Conservation (phyloP, 1,140 invertebrate species). For the Caerostris darwini region DNA sequence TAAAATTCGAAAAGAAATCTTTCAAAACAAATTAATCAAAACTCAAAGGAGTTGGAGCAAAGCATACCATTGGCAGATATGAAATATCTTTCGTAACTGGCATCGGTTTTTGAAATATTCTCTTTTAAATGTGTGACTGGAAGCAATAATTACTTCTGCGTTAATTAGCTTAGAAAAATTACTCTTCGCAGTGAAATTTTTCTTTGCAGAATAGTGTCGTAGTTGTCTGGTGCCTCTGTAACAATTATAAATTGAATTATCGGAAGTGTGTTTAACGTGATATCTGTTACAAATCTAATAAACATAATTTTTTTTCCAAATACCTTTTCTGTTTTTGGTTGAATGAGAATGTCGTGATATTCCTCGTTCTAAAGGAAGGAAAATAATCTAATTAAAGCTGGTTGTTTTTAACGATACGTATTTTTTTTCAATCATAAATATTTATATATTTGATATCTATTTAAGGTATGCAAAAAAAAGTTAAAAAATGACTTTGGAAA, state of each 20-base stretch:
- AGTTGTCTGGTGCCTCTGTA: neutral
- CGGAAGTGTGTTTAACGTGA: constrained; percentile 37
- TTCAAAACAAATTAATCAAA: neutral
- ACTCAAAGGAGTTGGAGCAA: neutral
- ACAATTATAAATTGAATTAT: constrained; percentile 57
- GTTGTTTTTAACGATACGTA: neutral
- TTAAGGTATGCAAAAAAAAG: neutral
- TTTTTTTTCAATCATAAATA: neutral
- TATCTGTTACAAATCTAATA: constrained; percentile 66
- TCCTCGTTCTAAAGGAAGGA: neutral
- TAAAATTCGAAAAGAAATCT: too few relatives aligned
- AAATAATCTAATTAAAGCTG: constrained; percentile 31
- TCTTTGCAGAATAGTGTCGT: neutral
- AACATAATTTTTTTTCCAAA: neutral
- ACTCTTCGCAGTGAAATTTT: neutral
- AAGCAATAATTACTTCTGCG: constrained; percentile 11
- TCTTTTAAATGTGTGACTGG: neutral
- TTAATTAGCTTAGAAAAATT: constrained; percentile 35
- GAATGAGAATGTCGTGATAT: neutral
- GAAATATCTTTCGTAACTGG: neutral
- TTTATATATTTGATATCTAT: neutral
- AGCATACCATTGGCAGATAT: neutral
- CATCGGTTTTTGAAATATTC: neutral
- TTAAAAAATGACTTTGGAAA: too few relatives aligned
- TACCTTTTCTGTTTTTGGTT: constrained; percentile 11